These are phyloP conservation scores for Gouania willdenowi DNA, from an alignment of 2,797 vertebrate genomes.

Conservation along the genomic window DNA sequence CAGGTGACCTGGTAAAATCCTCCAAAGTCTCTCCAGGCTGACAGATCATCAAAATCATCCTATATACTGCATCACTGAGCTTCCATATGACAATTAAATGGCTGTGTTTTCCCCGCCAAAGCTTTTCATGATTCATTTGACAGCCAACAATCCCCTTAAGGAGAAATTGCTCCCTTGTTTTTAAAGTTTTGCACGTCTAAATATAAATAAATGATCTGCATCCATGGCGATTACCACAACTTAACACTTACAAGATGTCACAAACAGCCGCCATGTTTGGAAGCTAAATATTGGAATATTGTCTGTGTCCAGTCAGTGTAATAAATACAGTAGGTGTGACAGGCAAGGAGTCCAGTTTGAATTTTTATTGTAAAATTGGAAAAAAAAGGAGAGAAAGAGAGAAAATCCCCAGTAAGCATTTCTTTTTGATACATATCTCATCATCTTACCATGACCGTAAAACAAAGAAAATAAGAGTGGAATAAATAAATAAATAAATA, in stretches of 20 bases:
- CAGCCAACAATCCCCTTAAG: not conserved
- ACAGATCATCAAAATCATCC: slow-evolving; percentile 32
- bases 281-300: no score
- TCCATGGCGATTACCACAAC: no score
- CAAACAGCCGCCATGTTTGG: no score
- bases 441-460: slow-evolving; percentile 72
- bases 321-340: slow-evolving; percentile 11
- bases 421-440: slow-evolving; percentile 81
- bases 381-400: slow-evolving; percentile 84
- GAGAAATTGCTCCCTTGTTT: no score
- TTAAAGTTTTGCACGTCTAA: no score
- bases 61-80: slow-evolving; percentile 1
- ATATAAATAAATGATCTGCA: no score
- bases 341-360: slow-evolving; percentile 71
- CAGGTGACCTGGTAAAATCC: slow-evolving; percentile 17
- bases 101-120: slow-evolving; percentile 8
- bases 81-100: slow-evolving; percentile 14
- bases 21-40: slow-evolving; percentile 9
- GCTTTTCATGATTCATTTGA: slow-evolving; percentile 9
- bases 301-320: not conserved
- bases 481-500: slow-evolving; percentile 32
- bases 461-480: slow-evolving; percentile 58
- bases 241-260: no score
- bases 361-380: slow-evolving; percentile 88
- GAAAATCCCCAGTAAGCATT: slow-evolving; percentile 82